Percentiles rank a stretch among this genome's conserved stretches.
phyloP scores from a whole-genome alignment of 2,888 invertebrate genomes.

The Ashinkailepas kermadecensis region DNA sequence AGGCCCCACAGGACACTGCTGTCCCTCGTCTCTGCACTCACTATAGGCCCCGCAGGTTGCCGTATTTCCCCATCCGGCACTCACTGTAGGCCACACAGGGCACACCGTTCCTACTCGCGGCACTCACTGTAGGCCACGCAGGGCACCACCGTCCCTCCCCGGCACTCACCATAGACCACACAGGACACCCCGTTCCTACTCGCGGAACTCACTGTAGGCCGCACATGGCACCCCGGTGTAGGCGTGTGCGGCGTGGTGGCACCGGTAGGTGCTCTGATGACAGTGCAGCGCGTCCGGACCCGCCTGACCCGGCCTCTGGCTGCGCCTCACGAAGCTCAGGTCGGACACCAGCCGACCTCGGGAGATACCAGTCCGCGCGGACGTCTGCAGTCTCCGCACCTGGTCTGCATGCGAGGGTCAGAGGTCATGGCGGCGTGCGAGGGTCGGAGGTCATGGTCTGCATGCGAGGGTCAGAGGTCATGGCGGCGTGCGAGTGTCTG shows the following conservation, averaged over 20 bases:
- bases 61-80: not conserved
- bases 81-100: conserved; percentile 22
- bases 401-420: not conserved
- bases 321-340: conserved; percentile 6
- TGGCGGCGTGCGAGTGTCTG: no score
- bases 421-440: no score
- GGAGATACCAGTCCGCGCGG: not conserved
- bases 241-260: conserved; percentile 83
- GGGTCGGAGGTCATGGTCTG: no score
- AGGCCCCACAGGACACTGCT: no score
- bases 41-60: not conserved
- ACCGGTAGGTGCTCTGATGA: conserved; percentile 44
- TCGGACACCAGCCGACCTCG: not conserved
- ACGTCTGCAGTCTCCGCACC: not conserved
- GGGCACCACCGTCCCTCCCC: not conserved
- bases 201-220: conserved; percentile 64
- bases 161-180: conserved; percentile 48
- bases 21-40: no score
- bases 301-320: conserved; percentile 31
- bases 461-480: no score
- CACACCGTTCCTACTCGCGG: conserved; percentile 29
- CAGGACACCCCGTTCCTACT: no score
- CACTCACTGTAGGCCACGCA: conserved; percentile 26
- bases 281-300: conserved; percentile 33
- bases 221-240: conserved; percentile 83